Percentiles rank a stretch among this genome's conserved stretches.
phyloP scores from a whole-genome alignment of 2,888 invertebrate genomes.

The Frankliniella intonsa region DNA sequence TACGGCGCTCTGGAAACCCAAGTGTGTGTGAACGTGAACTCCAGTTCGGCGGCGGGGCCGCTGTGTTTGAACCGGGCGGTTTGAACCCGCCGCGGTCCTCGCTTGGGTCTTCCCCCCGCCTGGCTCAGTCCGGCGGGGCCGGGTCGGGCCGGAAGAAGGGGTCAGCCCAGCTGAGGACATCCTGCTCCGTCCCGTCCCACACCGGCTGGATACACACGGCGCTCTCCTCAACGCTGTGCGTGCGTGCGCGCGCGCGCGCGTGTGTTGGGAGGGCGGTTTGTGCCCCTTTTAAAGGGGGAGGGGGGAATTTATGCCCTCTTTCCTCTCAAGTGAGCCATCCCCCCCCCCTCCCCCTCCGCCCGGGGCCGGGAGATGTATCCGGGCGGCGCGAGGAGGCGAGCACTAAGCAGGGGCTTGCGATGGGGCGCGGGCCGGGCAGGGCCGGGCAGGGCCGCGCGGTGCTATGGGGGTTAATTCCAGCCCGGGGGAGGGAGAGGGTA shows the following conservation, averaged over 20 bases:
- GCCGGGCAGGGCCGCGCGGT: not conserved
- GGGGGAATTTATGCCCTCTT: constrained; percentile 4
- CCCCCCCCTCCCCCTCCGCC: not conserved
- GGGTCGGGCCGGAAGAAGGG: too few relatives aligned
- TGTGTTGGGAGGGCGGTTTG: not conserved
- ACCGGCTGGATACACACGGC: not conserved
- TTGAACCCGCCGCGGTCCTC: too few relatives aligned
- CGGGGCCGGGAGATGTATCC: not conserved
- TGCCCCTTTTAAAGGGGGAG: not conserved
- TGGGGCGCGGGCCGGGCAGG: not conserved
- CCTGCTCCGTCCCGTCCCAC: not conserved
- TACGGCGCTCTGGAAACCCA: too few relatives aligned
- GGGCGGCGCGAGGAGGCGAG: not conserved
- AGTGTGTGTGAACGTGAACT: too few relatives aligned
- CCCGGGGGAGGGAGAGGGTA: not conserved
- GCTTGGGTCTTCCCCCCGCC: too few relatives aligned
- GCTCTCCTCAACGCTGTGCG: too few relatives aligned
- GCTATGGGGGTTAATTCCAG: constrained; percentile 1
- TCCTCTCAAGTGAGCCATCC: not conserved
- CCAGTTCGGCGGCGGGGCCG: too few relatives aligned
- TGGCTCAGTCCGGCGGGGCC: too few relatives aligned
- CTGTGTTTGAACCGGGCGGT: too few relatives aligned
- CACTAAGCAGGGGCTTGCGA: not conserved
- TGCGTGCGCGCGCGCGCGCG: too few relatives aligned
- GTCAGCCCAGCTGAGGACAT: too few relatives aligned